A percentile compares a stretch with the other conserved stretches of the same genome.
phyloP scores from a whole-genome alignment of 2,113 vertebrate species.

The Panurus biarmicus region DNA sequence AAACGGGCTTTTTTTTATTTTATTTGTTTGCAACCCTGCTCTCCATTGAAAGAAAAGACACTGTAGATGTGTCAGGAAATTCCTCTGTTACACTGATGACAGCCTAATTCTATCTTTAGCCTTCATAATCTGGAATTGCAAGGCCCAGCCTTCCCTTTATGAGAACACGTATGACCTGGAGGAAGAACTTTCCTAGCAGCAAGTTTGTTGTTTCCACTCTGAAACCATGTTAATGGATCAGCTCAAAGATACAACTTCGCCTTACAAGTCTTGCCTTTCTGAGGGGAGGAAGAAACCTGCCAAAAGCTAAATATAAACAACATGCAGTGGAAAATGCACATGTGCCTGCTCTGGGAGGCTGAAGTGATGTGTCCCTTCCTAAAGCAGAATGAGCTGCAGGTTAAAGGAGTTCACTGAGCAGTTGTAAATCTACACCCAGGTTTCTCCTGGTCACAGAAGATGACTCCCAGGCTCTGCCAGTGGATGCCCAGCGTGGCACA shows the following conservation, averaged over 20 bases:
- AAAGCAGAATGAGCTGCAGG: not conserved
- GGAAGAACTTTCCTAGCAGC: not conserved
- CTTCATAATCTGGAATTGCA: not conserved
- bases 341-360: not conserved
- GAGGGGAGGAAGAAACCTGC: not conserved
- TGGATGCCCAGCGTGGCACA: not conserved
- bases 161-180: not conserved
- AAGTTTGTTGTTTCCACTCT: not conserved
- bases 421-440: not conserved
- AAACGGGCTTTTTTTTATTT: not conserved
- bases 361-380: not conserved
- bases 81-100: not conserved
- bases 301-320: not conserved
- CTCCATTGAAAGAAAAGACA: not conserved
- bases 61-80: slow-evolving; percentile 17
- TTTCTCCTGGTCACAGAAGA: not conserved
- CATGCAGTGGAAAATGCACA: not conserved
- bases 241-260: not conserved
- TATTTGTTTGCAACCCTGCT: not conserved
- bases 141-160: not conserved
- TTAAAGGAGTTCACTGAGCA: not conserved
- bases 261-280: not conserved
- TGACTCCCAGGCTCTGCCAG: not conserved
- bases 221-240: not conserved
- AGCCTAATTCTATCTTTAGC: slow-evolving; percentile 24